phyloP scores from a whole-genome alignment of 2,113 vertebrate species.

The Thalassoma bifasciatum region DNA sequence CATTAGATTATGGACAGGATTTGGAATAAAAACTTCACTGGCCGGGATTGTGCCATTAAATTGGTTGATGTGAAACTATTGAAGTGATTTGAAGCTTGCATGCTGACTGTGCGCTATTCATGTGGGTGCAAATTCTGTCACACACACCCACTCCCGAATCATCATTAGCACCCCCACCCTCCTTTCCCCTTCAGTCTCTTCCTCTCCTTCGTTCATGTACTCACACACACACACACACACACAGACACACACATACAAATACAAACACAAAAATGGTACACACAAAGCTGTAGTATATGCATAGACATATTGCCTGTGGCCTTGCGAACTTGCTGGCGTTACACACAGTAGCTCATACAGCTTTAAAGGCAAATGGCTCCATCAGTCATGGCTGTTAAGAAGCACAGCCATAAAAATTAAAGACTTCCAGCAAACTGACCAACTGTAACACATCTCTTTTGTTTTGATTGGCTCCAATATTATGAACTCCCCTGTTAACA shows the following conservation, averaged over 20 bases:
- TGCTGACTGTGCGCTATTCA: conserved; percentile 66
- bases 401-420: conserved; percentile 76
- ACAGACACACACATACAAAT: no score
- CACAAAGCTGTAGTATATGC: conserved; percentile 54
- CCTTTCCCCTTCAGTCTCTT: conserved; percentile 15
- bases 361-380: conserved; percentile 67
- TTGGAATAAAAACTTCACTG: conserved; percentile 78
- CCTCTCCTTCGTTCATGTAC: neutral
- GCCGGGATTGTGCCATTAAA: conserved; percentile 70
- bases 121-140: conserved; percentile 60
- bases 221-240: conserved; percentile 37
- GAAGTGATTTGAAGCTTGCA: conserved; percentile 64
- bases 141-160: conserved; percentile 43
- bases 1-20: conserved; percentile 79
- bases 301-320: conserved; percentile 55
- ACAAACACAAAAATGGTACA: conserved; percentile 44
- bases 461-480: conserved; percentile 75
- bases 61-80: conserved; percentile 72
- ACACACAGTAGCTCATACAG: conserved; percentile 70
- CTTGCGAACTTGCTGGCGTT: conserved; percentile 53
- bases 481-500: conserved; percentile 63
- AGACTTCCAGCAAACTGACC: conserved; percentile 78
- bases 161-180: conserved; percentile 45
- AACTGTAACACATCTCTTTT: conserved; percentile 74
- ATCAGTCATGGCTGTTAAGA: conserved; percentile 79